Evolutionary conservation across 2,888 invertebrate genomes (phyloP), one percentile per base, ranked within the genome.

Genomic region (Dioctria rufipes): DNA sequence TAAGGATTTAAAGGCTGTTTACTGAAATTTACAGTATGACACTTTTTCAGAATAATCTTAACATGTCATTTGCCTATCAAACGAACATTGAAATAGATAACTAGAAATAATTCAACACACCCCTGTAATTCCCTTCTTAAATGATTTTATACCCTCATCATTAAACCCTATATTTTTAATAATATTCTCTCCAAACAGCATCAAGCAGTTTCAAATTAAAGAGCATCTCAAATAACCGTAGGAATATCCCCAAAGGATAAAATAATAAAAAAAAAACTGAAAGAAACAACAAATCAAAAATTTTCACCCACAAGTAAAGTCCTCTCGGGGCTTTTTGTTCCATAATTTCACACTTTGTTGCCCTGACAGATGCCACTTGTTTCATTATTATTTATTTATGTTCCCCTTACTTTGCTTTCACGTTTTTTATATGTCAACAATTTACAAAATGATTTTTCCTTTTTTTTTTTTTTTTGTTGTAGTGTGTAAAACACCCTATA

Each of bases 341-440:
- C 81, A 86, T 85, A 86, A 86, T 87, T 87, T 86, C 85, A 85
- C 86, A 87, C 86, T 86, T 85, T 85, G 85, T 84, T 85, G 85
- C 85, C 84, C 83, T 86, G 88, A 87, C 87, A 88, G 88, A 87
- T 88, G 87, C 85, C 86, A 87, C 86, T 88, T 87, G 87, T 85
- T 85, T 71, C 82, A 81, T 83, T 83, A 83, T 82, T 83, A 83
- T 83, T 83, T 83, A 83, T 83, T 83, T 83, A 81, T 81, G 82
- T 75, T 81, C 43, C 46, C 78, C 67, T 46, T 51, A 78, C 65
- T 49, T 65, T 65, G 65, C 78, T 65, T 65, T 78, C 51, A 46
- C 65, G 51, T 78, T 81, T 82, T 78, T 75, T 71, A 80, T 25
- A 25, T 82, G 82, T 81, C 81, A 82, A 82, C 82, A 82, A 82